Percentiles rank a stretch among this genome's conserved stretches.
phyloP scores from a whole-genome alignment of 2,113 vertebrate genomes.

The Calidris pygmaea region DNA sequence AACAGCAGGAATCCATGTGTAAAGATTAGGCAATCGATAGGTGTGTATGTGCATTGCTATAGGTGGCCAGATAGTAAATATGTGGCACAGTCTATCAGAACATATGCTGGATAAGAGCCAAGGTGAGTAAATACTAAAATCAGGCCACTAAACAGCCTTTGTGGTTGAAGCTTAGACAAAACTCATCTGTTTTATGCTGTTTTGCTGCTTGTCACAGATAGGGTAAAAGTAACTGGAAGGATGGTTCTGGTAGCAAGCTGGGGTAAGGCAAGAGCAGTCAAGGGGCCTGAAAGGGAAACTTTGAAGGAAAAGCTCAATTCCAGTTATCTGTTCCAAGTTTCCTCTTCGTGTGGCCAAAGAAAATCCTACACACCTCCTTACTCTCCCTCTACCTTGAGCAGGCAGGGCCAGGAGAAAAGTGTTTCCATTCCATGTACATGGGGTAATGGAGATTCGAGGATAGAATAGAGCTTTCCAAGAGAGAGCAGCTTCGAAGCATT shows the following conservation, averaged over 20 bases:
- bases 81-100: not conserved
- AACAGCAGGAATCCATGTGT: not conserved
- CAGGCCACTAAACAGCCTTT: not conserved
- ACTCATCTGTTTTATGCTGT: not conserved
- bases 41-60: not conserved
- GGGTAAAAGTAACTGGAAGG: not conserved
- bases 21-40: not conserved
- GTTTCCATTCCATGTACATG: not conserved
- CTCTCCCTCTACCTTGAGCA: not conserved
- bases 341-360: not conserved
- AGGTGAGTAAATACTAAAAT: not conserved
- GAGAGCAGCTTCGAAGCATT: not conserved
- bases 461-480: not conserved
- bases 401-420: not conserved
- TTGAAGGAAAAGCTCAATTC: not conserved
- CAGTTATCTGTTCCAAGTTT: not conserved
- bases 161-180: not conserved
- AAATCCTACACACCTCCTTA: not conserved
- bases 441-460: not conserved
- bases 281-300: not conserved
- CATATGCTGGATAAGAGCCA: not conserved
- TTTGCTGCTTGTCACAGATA: not conserved
- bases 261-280: not conserved
- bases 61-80: not conserved
- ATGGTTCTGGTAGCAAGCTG: not conserved